Evolutionary conservation across 2,797 vertebrate genomes (phyloP), one percentile per base, ranked within the genome.

Genomic region (Dipus sagitta): DNA sequence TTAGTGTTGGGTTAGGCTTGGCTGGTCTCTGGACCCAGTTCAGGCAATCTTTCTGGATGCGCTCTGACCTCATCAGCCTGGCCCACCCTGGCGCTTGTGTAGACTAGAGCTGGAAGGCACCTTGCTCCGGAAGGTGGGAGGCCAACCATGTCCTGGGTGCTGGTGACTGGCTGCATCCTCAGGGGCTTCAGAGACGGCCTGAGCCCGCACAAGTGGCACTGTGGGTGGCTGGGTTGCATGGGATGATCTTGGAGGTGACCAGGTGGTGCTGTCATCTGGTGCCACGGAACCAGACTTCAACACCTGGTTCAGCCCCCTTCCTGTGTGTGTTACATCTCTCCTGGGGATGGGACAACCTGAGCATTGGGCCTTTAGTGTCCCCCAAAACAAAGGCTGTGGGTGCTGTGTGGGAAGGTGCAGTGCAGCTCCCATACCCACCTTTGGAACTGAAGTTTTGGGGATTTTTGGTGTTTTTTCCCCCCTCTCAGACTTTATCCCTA

Each of bases 231-330:
- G 13, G 4, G 17, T 23, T 9, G 14, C 0, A 0, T 21, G 2
- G 23, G 20, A 62, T 86, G 14, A 11, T 1, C 4, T 15, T 67
- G 26, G 20, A 62, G 28, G 67, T 32, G 54, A 72, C 68, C 54
- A 58, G 54, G 54, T 58, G 13, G 38, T 38, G 1, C 14, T 21
- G 2, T 0, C 1, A 6, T 34, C 2, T 1, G 0, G 93, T 98
- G 98, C 98, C 99, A 98, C 30, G 98, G 93, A 0, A 98, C 98
- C 71, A 98, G 47, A 47, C 98, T 13, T 98, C 60, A 38, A 15
- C 15, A 64, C 26, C 26, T 54, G 58, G 30, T 6, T 91, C 98
- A 97, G 2, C 98, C 99, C 24, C 99, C 98, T 93, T 65, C n/a
- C 3, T 13, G 18, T 1, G 0, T 52, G 58, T 67, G 30, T 28